Evolutionary conservation across 1,140 invertebrate species (phyloP).

Genomic region (Macrobrachium rosenbergii): DNA sequence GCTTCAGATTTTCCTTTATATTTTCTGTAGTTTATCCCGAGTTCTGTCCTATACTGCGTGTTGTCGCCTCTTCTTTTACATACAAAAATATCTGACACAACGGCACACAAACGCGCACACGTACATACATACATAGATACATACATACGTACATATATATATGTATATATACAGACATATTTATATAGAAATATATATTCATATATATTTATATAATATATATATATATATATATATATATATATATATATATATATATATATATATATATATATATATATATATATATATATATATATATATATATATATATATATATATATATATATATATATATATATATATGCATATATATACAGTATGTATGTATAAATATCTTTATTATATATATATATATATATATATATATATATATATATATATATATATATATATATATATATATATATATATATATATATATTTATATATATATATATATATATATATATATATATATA

Average conservation of each 20-base stretch:
- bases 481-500: background rate
- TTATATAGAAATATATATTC: no score
- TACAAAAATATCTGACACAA: no score
- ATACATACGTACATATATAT: no score
- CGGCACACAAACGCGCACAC: no score
- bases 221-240: conserved; percentile 22
- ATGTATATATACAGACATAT: no score
- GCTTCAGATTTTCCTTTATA: no score
- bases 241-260: background rate
- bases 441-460: conserved; percentile 22
- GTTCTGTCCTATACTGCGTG: no score
- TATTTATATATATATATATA: conserved; percentile 22
- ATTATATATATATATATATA: conserved; percentile 8
- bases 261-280: conserved; percentile 11
- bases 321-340: background rate
- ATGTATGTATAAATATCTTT: no score
- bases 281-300: conserved; percentile 11
- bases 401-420: conserved; percentile 22
- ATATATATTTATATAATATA: conserved; percentile 16
- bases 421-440: conserved; percentile 19
- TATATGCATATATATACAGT: no score
- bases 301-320: conserved; percentile 12
- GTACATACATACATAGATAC: no score
- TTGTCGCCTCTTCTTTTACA: no score
- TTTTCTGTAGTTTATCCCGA: no score